Percentiles rank a stretch among this genome's conserved stretches.
Conservation (phyloP, 2,888 invertebrate genomes). For the Hyposoter dolosus region DNA sequence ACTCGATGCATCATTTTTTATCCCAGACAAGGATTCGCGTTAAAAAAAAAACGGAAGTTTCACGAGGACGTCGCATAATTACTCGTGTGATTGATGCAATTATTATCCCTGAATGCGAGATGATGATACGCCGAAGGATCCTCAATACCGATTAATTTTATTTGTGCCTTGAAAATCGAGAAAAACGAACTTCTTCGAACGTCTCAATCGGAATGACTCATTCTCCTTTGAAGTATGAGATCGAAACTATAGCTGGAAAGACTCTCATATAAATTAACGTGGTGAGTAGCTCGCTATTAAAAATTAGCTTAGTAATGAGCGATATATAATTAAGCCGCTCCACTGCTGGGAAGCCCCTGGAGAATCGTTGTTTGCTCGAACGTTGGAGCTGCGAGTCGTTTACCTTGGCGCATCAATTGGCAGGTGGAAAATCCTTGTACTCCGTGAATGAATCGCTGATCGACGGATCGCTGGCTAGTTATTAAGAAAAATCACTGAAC, state of each 20-base stretch:
- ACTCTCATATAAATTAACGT: conserved; percentile 13
- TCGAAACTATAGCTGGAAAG: conserved; percentile 20
- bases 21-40: not conserved
- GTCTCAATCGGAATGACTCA: conserved; percentile 29
- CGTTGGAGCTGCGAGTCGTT: conserved; percentile 15
- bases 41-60: conserved; percentile 34
- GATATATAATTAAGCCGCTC: conserved; percentile 46
- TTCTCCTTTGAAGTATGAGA: conserved; percentile 4
- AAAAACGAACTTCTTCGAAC: conserved; percentile 23
- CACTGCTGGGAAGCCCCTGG: conserved; percentile 37
- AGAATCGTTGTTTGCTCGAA: conserved; percentile 5
- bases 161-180: conserved; percentile 12
- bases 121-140: conserved; percentile 35
- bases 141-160: conserved; percentile 6
- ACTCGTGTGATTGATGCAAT: conserved; percentile 39
- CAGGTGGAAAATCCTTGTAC: not conserved
- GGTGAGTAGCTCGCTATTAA: conserved; percentile 10
- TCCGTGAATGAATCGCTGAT: conserved; percentile 1
- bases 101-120: conserved; percentile 47
- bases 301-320: conserved; percentile 58
- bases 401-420: conserved; percentile 11
- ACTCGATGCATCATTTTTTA: not conserved
- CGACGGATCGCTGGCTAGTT: not conserved
- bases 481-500: not conserved
- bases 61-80: conserved; percentile 38